Evolutionary conservation across 2,888 invertebrate genomes (phyloP).

Genomic region (Dynastes maya): DNA sequence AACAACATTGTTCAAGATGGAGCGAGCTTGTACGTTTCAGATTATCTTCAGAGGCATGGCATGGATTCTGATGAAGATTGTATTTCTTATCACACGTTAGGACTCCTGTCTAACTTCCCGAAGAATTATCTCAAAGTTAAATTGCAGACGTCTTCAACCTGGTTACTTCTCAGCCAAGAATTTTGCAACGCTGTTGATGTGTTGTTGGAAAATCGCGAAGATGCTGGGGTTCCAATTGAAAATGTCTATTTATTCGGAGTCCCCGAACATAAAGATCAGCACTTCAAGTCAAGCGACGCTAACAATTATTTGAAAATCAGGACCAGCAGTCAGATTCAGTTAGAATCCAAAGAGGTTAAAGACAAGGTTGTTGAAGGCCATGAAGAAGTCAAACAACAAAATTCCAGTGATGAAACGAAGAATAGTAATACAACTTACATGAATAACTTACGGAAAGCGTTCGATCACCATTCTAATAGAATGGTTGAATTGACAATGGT

Average conservation of each 20-base stretch:
- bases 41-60: slow-evolving; percentile 31
- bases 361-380: not conserved
- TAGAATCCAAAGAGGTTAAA: not conserved
- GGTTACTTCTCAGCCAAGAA: slow-evolving; percentile 26
- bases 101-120: slow-evolving; percentile 3
- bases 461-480: slow-evolving; percentile 19
- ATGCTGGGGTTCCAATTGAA: slow-evolving; percentile 21
- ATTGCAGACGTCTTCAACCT: not conserved
- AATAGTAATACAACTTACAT: not conserved
- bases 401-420: not conserved
- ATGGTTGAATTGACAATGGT: slow-evolving; percentile 20
- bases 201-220: slow-evolving; percentile 33
- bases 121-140: slow-evolving; percentile 24
- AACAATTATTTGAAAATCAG: not conserved
- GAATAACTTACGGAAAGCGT: slow-evolving; percentile 17
- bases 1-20: slow-evolving; percentile 36
- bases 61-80: slow-evolving; percentile 17
- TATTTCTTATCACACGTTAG: slow-evolving; percentile 4
- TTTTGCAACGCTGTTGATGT: slow-evolving; percentile 32
- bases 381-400: not conserved
- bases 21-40: slow-evolving; percentile 4
- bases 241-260: slow-evolving; percentile 24
- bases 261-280: slow-evolving; percentile 6
- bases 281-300: slow-evolving; percentile 15
- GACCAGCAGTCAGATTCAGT: not conserved